A percentile compares a stretch with the other conserved stretches of the same genome.
Evolutionary conservation across 2,888 invertebrate species (phyloP).

Genomic region (Ceramica pisi): DNA sequence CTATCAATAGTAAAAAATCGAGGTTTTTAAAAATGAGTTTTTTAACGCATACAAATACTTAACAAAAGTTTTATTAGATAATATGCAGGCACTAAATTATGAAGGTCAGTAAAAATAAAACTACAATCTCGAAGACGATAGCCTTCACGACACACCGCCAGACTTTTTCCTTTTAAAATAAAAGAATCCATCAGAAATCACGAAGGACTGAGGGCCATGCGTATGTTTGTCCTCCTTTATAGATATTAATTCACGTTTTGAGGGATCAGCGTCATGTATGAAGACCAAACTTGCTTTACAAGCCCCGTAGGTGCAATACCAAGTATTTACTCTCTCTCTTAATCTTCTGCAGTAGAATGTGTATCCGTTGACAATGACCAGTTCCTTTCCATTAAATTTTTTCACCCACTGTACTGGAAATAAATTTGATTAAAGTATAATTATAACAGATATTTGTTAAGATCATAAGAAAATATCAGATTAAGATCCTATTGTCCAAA

Average conservation of each 20-base stretch:
- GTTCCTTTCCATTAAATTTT: not conserved
- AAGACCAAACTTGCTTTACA: not conserved
- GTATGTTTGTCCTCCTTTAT: not conserved
- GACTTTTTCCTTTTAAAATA: conserved; percentile 5
- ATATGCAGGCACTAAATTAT: not conserved
- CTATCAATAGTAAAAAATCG: too few relatives aligned
- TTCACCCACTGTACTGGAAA: conserved; percentile 2
- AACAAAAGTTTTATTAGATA: too few relatives aligned
- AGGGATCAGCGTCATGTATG: conserved; percentile 2
- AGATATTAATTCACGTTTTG: not conserved
- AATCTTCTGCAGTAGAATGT: not conserved
- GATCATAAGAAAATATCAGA: too few relatives aligned
- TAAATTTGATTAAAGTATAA: not conserved
- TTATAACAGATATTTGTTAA: too few relatives aligned
- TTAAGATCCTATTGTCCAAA: too few relatives aligned
- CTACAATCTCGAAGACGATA: not conserved
- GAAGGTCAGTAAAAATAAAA: not conserved
- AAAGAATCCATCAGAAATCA: conserved; percentile 1
- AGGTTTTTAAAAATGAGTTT: too few relatives aligned
- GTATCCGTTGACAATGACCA: not conserved
- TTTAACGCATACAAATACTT: too few relatives aligned
- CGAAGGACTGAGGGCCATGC: conserved; percentile 1
- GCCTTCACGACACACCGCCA: not conserved
- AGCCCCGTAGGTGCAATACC: conserved; percentile 4
- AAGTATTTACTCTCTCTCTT: conserved; percentile 1